phyloP scores from a whole-genome alignment of 2,797 vertebrate species.

The Epinephelus coioides region DNA sequence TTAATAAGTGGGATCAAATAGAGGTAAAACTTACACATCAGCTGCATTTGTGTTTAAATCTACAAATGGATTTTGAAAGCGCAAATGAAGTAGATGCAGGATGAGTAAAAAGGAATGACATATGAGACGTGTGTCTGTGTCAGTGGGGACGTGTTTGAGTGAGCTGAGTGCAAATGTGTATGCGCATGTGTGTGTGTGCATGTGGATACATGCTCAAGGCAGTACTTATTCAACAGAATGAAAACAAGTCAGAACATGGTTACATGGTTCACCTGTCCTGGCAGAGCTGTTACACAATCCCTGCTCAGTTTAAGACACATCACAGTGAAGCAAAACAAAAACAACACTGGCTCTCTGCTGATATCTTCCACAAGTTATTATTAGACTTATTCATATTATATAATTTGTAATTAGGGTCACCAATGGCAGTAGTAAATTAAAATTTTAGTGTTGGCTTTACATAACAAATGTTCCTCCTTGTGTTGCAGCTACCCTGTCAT shows the following conservation, averaged over 20 bases:
- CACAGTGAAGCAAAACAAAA: slow-evolving; percentile 29
- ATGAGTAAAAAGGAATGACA: slow-evolving; percentile 26
- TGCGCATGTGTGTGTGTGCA: slow-evolving; percentile 21
- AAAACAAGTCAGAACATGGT: slow-evolving; percentile 76
- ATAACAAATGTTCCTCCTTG: not conserved
- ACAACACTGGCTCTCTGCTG: not conserved
- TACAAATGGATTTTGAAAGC: slow-evolving; percentile 44
- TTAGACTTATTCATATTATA: slow-evolving; percentile 10
- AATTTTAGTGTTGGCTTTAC: not conserved
- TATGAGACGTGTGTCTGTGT: slow-evolving; percentile 34
- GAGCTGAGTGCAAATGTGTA: slow-evolving; percentile 17
- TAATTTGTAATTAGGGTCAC: not conserved
- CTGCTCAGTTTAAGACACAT: slow-evolving; percentile 41
- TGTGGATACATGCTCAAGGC: slow-evolving; percentile 63
- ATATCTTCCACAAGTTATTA: slow-evolving; percentile 1
- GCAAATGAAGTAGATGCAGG: slow-evolving; percentile 30
- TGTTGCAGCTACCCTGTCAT: not conserved
- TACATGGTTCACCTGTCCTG: slow-evolving; percentile 75
- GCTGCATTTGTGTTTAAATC: slow-evolving; percentile 24
- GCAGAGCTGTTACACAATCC: slow-evolving; percentile 72
- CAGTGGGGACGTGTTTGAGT: slow-evolving; percentile 11
- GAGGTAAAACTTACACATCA: slow-evolving; percentile 32
- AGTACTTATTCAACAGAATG: slow-evolving; percentile 65
- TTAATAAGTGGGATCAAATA: slow-evolving; percentile 44
- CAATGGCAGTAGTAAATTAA: not conserved